Evolutionary conservation across 2,113 vertebrate genomes (phyloP), one percentile per base, ranked within the genome.

Genomic region (Lethenteron camtschaticum): DNA sequence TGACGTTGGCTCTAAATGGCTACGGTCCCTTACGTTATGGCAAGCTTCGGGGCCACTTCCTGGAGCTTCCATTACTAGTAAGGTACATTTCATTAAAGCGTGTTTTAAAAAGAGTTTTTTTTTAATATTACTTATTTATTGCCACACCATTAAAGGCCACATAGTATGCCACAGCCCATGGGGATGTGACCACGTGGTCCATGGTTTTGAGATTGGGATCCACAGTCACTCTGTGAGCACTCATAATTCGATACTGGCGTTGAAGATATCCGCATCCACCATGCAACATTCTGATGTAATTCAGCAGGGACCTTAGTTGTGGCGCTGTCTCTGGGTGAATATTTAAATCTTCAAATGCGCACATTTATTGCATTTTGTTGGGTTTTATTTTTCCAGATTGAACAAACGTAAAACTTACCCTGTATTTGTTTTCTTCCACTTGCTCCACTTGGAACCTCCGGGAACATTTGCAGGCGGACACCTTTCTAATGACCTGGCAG

Each of bases 371-470:
- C 8, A 63, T 18, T 14, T 14, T 63, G 20, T 20, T 55, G 55
- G 14, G 14, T 24, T 63, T 13, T 63, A 63, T 18, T 18, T 63
- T 63, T 13, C 59, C 24, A 16, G 9, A 66, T 66, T 66, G n/a
- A 66, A 11, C 63, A 9, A 66, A 9, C n/a, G n/a, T 66, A 9
- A 66, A n/a, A 78, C 86, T 79, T 69, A 89, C 88, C 79, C 84
- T 82, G 80, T 90, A 92, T 69, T 87, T 79, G 72, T 89, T 89
- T 77, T 85, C 83, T 59, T 85, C 89, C 74, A 92, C 88, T 78
- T 90, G 87, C 74, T 92, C 85, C 80, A 92, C 88, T 74, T 87
- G 81, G 78, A 87, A 90, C 71, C 83, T 83, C 76, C 84, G 86
- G 70, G 82, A 82, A 56, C 88, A 92, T 81, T 81, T 88, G 75